Percentiles rank a stretch among this genome's conserved stretches.
phyloP scores from a whole-genome alignment of 2,888 invertebrate genomes.

The Phaedon cochleariae region DNA sequence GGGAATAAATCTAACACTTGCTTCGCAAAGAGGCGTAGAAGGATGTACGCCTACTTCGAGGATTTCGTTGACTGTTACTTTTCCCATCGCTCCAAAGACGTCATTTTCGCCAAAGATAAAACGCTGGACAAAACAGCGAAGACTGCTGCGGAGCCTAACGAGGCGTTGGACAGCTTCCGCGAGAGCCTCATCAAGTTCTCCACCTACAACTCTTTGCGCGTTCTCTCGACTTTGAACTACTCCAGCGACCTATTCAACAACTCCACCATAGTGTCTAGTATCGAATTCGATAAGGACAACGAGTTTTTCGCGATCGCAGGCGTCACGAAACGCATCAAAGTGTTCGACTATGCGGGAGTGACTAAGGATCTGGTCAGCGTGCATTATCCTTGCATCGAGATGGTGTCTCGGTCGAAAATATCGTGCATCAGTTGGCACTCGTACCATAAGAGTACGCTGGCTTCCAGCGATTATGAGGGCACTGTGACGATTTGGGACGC shows the following conservation, averaged over 20 bases:
- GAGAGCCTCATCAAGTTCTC: constrained; percentile 89
- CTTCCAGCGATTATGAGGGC: constrained; percentile 94
- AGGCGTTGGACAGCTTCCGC: constrained; percentile 78
- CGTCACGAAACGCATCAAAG: constrained; percentile 92
- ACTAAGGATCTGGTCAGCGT: constrained; percentile 87
- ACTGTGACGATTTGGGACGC: constrained; percentile 95
- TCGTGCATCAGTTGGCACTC: constrained; percentile 95
- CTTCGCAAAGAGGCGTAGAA: constrained; percentile 73
- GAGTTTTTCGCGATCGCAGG: constrained; percentile 96
- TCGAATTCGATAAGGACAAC: constrained; percentile 95
- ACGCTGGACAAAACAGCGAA: constrained; percentile 53
- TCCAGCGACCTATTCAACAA: constrained; percentile 89
- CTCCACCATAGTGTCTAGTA: constrained; percentile 87
- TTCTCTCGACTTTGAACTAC: constrained; percentile 88
- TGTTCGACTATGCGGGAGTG: constrained; percentile 88
- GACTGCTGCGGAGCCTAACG: constrained; percentile 48
- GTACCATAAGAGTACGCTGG: constrained; percentile 86
- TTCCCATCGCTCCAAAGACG: constrained; percentile 76
- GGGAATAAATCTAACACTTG: constrained; percentile 43
- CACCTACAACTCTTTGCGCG: constrained; percentile 77
- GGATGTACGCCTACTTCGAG: constrained; percentile 87
- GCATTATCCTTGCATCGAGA: constrained; percentile 91
- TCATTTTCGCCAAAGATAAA: constrained; percentile 68
- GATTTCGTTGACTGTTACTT: constrained; percentile 91
- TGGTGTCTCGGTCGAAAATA: constrained; percentile 91